A percentile compares a stretch with the other conserved stretches of the same genome.
phyloP scores from a whole-genome alignment of 2,113 vertebrate species.

The Scytalopus superciliaris region DNA sequence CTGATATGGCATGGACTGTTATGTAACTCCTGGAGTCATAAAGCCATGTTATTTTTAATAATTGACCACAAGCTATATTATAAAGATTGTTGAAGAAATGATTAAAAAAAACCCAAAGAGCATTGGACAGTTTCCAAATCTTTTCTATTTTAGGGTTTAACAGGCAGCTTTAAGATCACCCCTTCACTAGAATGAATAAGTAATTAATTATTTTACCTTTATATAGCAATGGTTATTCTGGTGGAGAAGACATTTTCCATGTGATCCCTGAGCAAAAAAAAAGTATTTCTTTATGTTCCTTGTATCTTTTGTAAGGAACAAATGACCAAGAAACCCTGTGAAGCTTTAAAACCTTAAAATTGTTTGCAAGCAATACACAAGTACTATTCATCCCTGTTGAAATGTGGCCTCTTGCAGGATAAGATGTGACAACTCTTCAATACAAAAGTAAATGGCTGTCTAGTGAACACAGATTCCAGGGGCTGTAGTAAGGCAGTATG shows the following conservation, averaged over 20 bases:
- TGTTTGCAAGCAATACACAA: not conserved
- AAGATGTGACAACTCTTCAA: accelerated
- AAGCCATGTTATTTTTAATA: not conserved
- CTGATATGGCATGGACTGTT: not conserved
- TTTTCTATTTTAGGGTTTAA: not conserved
- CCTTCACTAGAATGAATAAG: not conserved
- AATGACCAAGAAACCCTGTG: not conserved
- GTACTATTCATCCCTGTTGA: not conserved
- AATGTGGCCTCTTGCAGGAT: not conserved
- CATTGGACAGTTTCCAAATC: not conserved
- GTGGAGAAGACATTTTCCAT: not conserved
- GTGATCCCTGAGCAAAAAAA: not conserved
- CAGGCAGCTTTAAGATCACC: not conserved
- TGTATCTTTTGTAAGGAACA: not conserved
- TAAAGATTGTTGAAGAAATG: not conserved
- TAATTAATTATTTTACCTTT: not conserved
- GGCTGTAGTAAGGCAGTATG: not conserved
- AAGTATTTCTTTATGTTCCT: not conserved
- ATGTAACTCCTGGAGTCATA: not conserved
- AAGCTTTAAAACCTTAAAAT: not conserved
- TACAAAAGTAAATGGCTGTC: not conserved
- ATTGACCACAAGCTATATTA: not conserved
- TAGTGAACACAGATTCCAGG: not conserved
- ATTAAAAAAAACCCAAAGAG: not conserved
- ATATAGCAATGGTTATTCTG: not conserved